A percentile compares a stretch with the other conserved stretches of the same genome.
Evolutionary conservation across 2,113 vertebrate genomes (phyloP).

Genomic region (Neotragus pygmaeus): DNA sequence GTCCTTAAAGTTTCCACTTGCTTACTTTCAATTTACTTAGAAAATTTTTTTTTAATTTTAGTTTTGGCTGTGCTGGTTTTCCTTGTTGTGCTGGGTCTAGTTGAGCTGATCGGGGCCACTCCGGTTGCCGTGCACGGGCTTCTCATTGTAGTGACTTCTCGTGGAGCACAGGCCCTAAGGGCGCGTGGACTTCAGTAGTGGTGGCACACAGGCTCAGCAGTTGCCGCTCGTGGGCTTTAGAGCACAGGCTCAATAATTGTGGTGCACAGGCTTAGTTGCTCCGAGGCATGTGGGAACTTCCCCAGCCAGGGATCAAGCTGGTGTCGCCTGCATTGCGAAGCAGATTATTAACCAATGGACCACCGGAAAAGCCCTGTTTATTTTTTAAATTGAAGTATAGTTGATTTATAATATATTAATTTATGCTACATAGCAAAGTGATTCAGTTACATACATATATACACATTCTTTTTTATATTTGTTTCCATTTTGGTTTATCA

Average conservation of each 20-base stretch:
- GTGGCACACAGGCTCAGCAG: background rate
- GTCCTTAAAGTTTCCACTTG: background rate
- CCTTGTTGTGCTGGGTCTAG: background rate
- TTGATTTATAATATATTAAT: background rate
- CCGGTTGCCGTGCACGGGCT: background rate
- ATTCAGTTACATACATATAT: background rate
- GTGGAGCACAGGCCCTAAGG: fast-evolving
- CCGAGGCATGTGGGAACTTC: background rate
- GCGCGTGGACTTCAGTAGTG: fast-evolving
- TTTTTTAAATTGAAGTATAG: background rate
- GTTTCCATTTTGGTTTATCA: background rate
- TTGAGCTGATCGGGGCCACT: background rate
- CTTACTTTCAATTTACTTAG: background rate
- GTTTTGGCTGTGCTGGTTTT: background rate
- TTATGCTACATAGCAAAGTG: background rate
- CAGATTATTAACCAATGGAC: background rate
- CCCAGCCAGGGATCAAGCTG: background rate
- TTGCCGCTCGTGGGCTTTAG: background rate
- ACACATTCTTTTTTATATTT: background rate
- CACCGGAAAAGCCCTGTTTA: background rate
- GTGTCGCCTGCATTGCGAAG: background rate
- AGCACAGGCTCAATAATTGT: background rate
- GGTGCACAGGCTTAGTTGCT: background rate
- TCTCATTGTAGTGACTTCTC: background rate
- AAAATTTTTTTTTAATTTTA: background rate